phyloP scores from a whole-genome alignment of 2,888 invertebrate species.

The Anaspis maculata region DNA sequence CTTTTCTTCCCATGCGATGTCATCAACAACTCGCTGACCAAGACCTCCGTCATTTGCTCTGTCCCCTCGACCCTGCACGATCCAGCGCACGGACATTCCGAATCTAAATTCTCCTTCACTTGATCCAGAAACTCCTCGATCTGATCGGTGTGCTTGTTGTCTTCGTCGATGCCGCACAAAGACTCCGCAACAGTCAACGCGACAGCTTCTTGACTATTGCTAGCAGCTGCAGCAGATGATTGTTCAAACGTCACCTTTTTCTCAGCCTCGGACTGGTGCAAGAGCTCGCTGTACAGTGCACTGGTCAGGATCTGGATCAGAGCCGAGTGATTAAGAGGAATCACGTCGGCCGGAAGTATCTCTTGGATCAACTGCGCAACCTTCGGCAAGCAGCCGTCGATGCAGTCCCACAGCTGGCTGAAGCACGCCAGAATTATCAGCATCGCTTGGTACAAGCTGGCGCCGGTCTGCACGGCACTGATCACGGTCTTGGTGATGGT shows the following conservation, averaged over 20 bases:
- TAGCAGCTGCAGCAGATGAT: too few relatives aligned
- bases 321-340: constrained; percentile 62
- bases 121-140: constrained; percentile 55
- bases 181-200: constrained; percentile 71
- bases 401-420: constrained; percentile 59
- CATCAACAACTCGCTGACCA: constrained; percentile 58
- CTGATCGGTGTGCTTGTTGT: constrained; percentile 69
- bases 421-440: constrained; percentile 63
- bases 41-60: constrained; percentile 45
- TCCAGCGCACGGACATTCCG: constrained; percentile 37
- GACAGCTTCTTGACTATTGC: constrained; percentile 39
- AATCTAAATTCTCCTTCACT: constrained; percentile 42
- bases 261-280: constrained; percentile 44
- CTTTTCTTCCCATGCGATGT: constrained; percentile 50
- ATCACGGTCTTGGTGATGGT: constrained; percentile 61
- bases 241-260: too few relatives aligned
- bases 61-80: constrained; percentile 42
- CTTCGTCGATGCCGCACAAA: constrained; percentile 70
- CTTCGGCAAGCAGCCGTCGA: constrained; percentile 51
- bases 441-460: constrained; percentile 76
- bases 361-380: constrained; percentile 54
- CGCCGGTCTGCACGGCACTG: constrained; percentile 63
- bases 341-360: constrained; percentile 59
- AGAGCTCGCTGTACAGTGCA: constrained; percentile 58
- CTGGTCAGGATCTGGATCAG: constrained; percentile 64